phyloP scores from a whole-genome alignment of 2,888 invertebrate genomes.

The Tricholauxania praeusta region DNA sequence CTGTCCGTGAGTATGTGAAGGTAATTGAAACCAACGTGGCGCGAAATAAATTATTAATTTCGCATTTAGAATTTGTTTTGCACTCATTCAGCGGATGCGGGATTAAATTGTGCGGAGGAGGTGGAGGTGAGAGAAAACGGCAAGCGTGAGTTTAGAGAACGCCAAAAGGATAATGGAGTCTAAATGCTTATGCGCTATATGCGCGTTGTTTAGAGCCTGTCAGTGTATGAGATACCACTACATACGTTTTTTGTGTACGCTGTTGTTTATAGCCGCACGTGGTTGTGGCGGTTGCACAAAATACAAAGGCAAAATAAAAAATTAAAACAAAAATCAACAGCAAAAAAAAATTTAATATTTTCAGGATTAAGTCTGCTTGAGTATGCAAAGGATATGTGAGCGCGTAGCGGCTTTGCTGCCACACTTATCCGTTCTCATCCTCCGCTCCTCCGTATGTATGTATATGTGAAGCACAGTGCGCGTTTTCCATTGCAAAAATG shows the following conservation, averaged over 20 bases:
- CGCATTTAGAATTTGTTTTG: constrained; percentile 23
- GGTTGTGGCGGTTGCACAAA: not conserved
- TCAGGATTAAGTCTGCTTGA: constrained; percentile 20
- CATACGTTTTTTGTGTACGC: no score
- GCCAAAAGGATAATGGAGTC: no score
- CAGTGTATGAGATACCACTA: no score
- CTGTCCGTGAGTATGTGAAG: not conserved
- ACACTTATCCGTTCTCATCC: no score
- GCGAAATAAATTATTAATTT: constrained; percentile 30
- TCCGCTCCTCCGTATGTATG: no score
- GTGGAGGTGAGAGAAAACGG: no score
- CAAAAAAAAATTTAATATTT: constrained; percentile 28
- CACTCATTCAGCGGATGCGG: not conserved
- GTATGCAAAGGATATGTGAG: constrained; percentile 10
- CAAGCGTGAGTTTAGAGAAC: no score
- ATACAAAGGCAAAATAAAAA: not conserved
- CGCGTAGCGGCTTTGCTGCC: not conserved
- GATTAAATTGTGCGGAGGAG: not conserved
- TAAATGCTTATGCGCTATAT: no score
- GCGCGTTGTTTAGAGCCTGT: no score
- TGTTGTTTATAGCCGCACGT: no score
- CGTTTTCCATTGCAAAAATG: no score
- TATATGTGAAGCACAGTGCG: no score
- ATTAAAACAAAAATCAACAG: not conserved
- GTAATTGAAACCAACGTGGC: not conserved